Evolutionary conservation across 2,888 invertebrate genomes (phyloP).

Genomic region (Eulithis testata): DNA sequence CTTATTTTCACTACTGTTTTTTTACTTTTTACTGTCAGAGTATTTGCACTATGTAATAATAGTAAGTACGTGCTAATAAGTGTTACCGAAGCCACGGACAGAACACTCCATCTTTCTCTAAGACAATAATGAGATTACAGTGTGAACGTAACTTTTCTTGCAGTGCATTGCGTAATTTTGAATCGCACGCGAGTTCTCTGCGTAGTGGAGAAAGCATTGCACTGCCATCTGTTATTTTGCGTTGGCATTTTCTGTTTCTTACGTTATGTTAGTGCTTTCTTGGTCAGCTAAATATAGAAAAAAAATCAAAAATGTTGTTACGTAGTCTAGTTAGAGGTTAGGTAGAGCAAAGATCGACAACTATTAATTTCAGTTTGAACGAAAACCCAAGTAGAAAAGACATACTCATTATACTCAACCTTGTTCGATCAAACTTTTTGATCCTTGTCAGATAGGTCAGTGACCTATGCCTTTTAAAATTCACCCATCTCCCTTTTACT

Average conservation of each 20-base stretch:
- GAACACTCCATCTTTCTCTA: background rate
- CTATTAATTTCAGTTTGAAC: too few species aligned
- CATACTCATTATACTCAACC: too few species aligned
- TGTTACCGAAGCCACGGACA: background rate
- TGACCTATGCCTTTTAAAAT: background rate
- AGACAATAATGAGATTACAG: slow-evolving; percentile 17
- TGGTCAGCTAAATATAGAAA: background rate
- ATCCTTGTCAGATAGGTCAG: background rate
- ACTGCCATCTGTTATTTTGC: background rate
- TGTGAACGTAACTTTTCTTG: slow-evolving; percentile 19
- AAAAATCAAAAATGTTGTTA: too few species aligned
- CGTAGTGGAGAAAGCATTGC: slow-evolving; percentile 17
- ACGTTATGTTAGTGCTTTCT: background rate
- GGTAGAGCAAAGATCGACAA: too few species aligned
- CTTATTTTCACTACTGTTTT: too few species aligned
- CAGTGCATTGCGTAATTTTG: slow-evolving; percentile 17
- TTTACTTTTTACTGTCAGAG: too few species aligned
- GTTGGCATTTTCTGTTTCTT: background rate
- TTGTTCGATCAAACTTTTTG: background rate
- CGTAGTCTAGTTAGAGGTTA: too few species aligned
- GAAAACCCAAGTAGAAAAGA: too few species aligned
- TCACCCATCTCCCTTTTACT: background rate
- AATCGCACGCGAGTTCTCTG: slow-evolving; percentile 14
- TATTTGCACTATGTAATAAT: too few species aligned
- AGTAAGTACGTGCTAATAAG: too few species aligned